Evolutionary conservation across 2,113 vertebrate species (phyloP), one percentile per base, ranked within the genome.

Genomic region (Camelus dromedarius): DNA sequence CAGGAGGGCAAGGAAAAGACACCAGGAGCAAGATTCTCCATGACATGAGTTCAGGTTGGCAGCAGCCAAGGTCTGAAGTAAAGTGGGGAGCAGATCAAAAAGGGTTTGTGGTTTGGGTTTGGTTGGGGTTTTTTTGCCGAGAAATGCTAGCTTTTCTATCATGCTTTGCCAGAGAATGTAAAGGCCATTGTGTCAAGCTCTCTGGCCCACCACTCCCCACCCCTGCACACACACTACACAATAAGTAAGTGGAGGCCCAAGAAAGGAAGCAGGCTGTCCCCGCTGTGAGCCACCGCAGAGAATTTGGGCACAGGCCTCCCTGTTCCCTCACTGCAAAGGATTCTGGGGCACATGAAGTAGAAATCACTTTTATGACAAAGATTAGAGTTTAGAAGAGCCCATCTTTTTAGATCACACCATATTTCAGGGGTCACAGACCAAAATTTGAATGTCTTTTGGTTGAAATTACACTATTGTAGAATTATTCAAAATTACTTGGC

Each of bases 401-500:
- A 5, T 64, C 42, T 77, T 83, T 88, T 90, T 56, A 82, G 70
- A 60, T 0, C 16, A 3, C 22, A 48, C 46, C 24, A 4, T 35
- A 62, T 73, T 89, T 69, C 56, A 95, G 56, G 89, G 7, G 52
- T 30, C 18, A 1, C 90, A 94, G 93, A 28, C 18, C 18, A 18
- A 70, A 95, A 66, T 72, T 54, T 35, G 14, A 84, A 11, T 19
- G 56, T 48, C 19, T 86, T 82, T 70, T 69, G 48, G 48, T 69
- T 72, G 56, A 58, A 60, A 96, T 48, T 67, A 73, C 8, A 73
- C 48, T 58, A 5, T 6, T n/a, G 58, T 42, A 73, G 28, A 73
- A 50, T n/a, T 72, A 28, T 79, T 73, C 3, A 20, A 85, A 93
- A 89, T 56, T 10, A 10, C 32, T 26, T 91, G 30, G 5, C 19